Evolutionary conservation across 2,797 vertebrate genomes (phyloP).

Genomic region (Myotis pilosus): DNA sequence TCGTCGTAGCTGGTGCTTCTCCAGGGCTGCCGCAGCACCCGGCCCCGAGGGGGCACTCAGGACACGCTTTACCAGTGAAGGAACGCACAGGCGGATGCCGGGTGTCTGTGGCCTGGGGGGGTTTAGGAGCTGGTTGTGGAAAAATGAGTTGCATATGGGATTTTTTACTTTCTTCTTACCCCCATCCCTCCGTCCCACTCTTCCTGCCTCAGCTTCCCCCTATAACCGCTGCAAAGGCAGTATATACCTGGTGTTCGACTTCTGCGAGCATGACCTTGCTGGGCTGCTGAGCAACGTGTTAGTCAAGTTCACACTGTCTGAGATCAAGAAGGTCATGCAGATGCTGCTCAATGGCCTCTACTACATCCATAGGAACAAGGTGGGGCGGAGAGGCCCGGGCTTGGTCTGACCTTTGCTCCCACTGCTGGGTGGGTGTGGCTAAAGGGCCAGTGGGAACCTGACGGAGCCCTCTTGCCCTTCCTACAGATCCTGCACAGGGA

Average conservation of each 20-base stretch:
- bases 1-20: not conserved
- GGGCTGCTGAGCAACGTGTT: conserved; percentile 97
- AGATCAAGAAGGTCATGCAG: conserved; percentile 99
- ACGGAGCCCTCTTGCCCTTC: not conserved
- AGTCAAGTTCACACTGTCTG: conserved; percentile 96
- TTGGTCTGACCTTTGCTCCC: not conserved
- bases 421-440: not conserved
- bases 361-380: conserved; percentile 99
- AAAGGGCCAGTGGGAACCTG: not conserved
- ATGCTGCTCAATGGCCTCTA: conserved; percentile 98
- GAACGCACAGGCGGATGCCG: fast-evolving
- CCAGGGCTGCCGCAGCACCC: not conserved
- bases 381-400: conserved; percentile 58
- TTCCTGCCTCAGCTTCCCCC: conserved; percentile 88
- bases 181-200: not conserved
- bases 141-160: not conserved
- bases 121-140: not conserved
- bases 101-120: not conserved
- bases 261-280: conserved; percentile 98
- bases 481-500: conserved; percentile 95
- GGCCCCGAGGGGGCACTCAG: not conserved
- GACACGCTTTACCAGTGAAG: not conserved
- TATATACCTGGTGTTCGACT: conserved; percentile 98
- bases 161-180: not conserved
- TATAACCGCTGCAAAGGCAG: conserved; percentile 99